Evolutionary conservation across 2,113 vertebrate species (phyloP).

Genomic region (Hyperopisus bebe): DNA sequence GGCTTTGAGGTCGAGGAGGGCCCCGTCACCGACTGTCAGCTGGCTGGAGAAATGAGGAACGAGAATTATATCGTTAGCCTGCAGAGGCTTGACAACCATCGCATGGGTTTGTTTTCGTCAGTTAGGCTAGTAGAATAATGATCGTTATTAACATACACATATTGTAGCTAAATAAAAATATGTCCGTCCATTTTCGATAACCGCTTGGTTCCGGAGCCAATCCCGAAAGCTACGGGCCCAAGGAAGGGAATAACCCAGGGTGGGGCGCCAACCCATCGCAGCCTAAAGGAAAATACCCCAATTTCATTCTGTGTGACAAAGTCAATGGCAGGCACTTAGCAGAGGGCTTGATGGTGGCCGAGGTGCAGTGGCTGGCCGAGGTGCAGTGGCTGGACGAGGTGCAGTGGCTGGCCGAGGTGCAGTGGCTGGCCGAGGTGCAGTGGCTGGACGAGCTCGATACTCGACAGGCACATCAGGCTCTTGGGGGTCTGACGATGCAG

Average conservation of each 20-base stretch:
- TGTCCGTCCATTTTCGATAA: background rate
- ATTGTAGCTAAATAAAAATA: background rate
- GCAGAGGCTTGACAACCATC: background rate
- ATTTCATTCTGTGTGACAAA: background rate
- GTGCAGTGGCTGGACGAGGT: background rate
- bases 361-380: background rate
- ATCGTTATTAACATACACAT: background rate
- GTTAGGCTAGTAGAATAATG: background rate
- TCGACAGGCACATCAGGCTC: background rate
- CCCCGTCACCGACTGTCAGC: background rate
- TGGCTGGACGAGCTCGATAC: background rate
- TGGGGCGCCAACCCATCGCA: background rate
- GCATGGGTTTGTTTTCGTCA: background rate
- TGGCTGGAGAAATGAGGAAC: background rate
- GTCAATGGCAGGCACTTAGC: background rate
- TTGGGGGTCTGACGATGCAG: conserved; percentile 1
- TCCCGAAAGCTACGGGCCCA: background rate
- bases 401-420: background rate
- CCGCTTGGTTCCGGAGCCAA: background rate
- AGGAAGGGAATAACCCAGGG: background rate
- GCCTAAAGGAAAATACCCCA: background rate
- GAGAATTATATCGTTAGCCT: background rate
- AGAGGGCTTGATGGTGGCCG: background rate
- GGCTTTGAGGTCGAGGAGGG: conserved; percentile 1
- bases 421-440: background rate